A percentile compares a stretch with the other conserved stretches of the same genome.
Conservation (phyloP, 2,888 invertebrate genomes). For the Parapristionchus giblindavisi region DNA sequence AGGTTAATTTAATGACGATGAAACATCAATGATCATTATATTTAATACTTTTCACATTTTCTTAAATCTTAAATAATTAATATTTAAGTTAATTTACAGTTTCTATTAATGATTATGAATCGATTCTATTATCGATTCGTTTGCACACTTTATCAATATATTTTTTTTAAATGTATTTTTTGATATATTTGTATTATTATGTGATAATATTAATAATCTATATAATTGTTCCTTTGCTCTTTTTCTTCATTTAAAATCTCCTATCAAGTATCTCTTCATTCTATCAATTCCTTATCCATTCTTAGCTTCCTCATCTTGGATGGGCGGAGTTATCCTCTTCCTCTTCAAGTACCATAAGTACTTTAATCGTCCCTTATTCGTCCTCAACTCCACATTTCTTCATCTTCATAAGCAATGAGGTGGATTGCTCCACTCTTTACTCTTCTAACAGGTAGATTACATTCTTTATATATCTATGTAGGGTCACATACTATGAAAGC, state of each 20-base stretch:
- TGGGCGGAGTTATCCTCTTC: too few species aligned
- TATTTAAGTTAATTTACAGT: too few species aligned
- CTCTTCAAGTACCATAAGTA: conserved; percentile 11
- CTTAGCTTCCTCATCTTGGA: background rate
- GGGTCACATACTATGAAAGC: too few species aligned
- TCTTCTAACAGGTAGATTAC: conserved; percentile 1
- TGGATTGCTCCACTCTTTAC: conserved; percentile 2
- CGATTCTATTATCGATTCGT: background rate
- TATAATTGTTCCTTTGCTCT: background rate
- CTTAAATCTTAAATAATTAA: too few species aligned
- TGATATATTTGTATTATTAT: too few species aligned
- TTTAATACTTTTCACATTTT: too few species aligned
- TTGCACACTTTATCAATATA: background rate
- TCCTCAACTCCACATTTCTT: background rate
- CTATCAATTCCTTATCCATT: conserved; percentile 7
- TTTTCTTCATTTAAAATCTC: background rate
- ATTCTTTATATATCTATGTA: too few species aligned
- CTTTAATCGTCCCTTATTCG: conserved; percentile 6
- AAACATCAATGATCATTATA: too few species aligned
- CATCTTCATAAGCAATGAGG: conserved; percentile 14
- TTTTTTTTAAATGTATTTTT: too few species aligned
- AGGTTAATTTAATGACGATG: too few species aligned
- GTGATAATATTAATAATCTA: too few species aligned
- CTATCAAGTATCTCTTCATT: background rate
- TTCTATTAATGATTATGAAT: too few species aligned